phyloP scores from a whole-genome alignment of 2,113 vertebrate genomes.

The Elgaria multicarinata region DNA sequence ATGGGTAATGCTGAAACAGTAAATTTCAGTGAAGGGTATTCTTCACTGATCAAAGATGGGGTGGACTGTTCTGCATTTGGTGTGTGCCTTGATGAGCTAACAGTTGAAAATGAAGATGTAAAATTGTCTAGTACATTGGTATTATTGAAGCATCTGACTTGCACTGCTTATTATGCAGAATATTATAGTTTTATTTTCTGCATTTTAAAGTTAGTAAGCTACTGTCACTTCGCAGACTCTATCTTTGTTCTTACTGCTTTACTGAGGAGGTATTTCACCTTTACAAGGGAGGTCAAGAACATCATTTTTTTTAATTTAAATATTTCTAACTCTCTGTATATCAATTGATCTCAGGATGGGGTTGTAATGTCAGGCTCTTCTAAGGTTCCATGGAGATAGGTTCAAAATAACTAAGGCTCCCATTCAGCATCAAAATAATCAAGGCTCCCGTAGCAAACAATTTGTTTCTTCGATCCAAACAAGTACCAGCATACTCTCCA shows the following conservation, averaged over 20 bases:
- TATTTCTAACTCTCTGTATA: too few species aligned
- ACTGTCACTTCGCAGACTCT: background rate
- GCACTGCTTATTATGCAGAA: constrained; percentile 19
- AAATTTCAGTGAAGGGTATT: constrained; percentile 53
- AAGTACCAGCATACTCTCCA: too few species aligned
- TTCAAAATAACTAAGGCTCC: too few species aligned
- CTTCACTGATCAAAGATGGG: constrained; percentile 4
- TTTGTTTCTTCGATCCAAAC: too few species aligned
- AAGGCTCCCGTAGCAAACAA: too few species aligned
- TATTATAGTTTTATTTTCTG: background rate
- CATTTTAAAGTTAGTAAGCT: background rate
- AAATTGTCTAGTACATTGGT: background rate
- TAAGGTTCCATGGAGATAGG: too few species aligned
- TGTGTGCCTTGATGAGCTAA: background rate
- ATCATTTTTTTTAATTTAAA: too few species aligned
- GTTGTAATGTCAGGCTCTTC: too few species aligned
- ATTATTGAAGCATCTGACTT: background rate
- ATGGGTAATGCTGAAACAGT: constrained; percentile 31
- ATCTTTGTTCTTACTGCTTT: background rate
- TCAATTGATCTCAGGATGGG: too few species aligned
- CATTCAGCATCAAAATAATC: too few species aligned
- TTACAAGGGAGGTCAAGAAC: background rate
- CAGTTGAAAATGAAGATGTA: background rate
- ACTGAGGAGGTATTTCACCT: background rate
- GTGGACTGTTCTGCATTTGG: fast-evolving